Percentiles rank a stretch among this genome's conserved stretches.
These are phyloP conservation scores for Typhlomys cinereus DNA, from an alignment of 2,113 vertebrate species.

Conservation along the genomic window DNA sequence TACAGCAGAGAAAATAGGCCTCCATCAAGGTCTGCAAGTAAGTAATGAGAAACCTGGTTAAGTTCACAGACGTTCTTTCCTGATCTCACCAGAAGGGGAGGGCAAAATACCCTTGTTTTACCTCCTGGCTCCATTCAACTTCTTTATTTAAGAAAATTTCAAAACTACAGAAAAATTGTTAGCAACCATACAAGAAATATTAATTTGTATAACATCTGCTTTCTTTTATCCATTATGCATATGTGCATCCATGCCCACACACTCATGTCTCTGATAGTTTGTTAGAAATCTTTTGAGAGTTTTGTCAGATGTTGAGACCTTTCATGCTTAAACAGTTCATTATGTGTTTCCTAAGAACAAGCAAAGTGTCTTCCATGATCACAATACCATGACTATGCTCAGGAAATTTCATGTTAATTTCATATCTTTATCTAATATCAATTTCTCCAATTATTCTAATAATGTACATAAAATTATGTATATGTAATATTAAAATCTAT, in stretches of 20 bases:
- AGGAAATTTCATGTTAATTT: background rate
- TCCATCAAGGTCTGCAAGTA: too few species aligned
- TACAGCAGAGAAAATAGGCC: too few species aligned
- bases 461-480: background rate
- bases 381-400: background rate
- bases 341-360: background rate
- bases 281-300: background rate
- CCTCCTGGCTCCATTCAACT: background rate
- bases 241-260: background rate
- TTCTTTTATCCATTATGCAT: background rate
- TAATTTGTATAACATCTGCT: background rate
- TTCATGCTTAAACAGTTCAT: background rate
- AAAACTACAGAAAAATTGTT: background rate
- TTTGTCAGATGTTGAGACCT: background rate
- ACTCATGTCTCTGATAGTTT: background rate
- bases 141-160: slow-evolving; percentile 2
- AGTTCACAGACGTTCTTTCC: too few species aligned
- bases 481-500: background rate
- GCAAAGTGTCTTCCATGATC: background rate
- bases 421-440: background rate
- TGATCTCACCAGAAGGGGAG: too few species aligned
- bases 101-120: too few species aligned
- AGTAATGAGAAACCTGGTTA: too few species aligned
- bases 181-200: background rate
- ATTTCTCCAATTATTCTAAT: background rate